Conservation (phyloP, 2,888 invertebrate genomes). For the Cephonodes hylas region DNA sequence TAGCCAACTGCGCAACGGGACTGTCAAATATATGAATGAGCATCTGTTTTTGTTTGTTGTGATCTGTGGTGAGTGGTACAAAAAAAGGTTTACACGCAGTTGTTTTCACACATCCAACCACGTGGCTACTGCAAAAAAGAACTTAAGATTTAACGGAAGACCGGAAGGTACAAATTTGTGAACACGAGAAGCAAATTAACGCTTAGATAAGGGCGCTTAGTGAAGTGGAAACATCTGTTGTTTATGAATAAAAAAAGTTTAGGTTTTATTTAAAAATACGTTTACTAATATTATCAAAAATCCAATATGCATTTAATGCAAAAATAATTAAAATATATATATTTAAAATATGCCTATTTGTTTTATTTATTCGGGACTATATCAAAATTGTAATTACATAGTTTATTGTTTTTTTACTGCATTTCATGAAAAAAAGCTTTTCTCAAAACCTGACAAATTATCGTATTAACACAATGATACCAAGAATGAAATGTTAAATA, state of each 20-base stretch:
- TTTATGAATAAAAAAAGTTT: slow-evolving; percentile 17
- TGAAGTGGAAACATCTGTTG: slow-evolving; percentile 70
- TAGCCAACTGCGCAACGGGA: no score
- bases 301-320: not conserved
- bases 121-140: slow-evolving; percentile 24
- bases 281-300: not conserved
- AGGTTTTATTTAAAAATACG: not conserved
- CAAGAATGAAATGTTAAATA: not conserved
- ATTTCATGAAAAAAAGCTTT: no score
- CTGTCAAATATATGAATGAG: no score
- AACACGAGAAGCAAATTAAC: slow-evolving; percentile 77
- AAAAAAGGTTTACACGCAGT: not conserved
- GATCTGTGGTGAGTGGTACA: not conserved
- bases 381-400: no score
- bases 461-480: not conserved
- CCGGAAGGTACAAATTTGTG: slow-evolving; percentile 72
- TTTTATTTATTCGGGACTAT: no score
- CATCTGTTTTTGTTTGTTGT: not conserved
- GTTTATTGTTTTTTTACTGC: no score
- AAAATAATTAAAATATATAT: not conserved
- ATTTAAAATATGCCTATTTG: no score
- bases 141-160: slow-evolving; percentile 42
- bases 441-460: no score
- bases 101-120: slow-evolving; percentile 10
- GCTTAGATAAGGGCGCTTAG: slow-evolving; percentile 33